Evolutionary conservation across 2,888 invertebrate species (phyloP).

Genomic region (Apodemia zela): DNA sequence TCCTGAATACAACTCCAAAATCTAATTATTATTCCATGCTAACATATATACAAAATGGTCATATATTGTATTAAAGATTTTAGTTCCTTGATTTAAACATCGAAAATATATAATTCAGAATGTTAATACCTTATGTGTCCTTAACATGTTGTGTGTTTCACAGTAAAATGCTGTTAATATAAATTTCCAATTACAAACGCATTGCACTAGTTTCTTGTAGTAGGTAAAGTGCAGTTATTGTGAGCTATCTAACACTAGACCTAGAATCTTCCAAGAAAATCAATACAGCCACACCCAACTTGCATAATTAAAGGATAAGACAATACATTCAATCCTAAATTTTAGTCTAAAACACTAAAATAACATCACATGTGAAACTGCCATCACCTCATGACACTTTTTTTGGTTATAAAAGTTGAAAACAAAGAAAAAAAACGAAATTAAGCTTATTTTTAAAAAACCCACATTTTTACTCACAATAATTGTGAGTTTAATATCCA

Average conservation of each 20-base stretch:
- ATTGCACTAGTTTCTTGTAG: constrained; percentile 52
- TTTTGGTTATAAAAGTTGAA: constrained; percentile 76
- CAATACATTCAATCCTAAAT: constrained; percentile 35
- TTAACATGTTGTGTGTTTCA: background rate
- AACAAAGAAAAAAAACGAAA: constrained; percentile 73
- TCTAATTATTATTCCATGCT: background rate
- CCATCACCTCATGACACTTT: constrained; percentile 66
- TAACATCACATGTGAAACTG: constrained; percentile 68
- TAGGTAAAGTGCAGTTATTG: constrained; percentile 64
- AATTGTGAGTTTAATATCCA: constrained; percentile 20
- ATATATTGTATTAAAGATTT: too few relatives aligned
- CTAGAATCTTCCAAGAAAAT: constrained; percentile 79
- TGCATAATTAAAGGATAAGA: constrained; percentile 69
- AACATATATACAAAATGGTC: too few relatives aligned
- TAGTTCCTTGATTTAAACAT: too few relatives aligned
- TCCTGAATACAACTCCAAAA: background rate
- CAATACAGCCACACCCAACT: constrained; percentile 80
- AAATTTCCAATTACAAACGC: constrained; percentile 41
- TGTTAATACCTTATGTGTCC: background rate
- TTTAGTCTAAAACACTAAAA: constrained; percentile 51
- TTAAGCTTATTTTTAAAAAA: constrained; percentile 38
- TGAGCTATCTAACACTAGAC: constrained; percentile 68
- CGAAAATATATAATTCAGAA: too few relatives aligned
- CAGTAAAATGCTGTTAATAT: background rate
- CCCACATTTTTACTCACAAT: background rate